Percentiles rank a stretch among this genome's conserved stretches.
Conservation (phyloP, 2,113 vertebrate species). For the Xenus cinereus region DNA sequence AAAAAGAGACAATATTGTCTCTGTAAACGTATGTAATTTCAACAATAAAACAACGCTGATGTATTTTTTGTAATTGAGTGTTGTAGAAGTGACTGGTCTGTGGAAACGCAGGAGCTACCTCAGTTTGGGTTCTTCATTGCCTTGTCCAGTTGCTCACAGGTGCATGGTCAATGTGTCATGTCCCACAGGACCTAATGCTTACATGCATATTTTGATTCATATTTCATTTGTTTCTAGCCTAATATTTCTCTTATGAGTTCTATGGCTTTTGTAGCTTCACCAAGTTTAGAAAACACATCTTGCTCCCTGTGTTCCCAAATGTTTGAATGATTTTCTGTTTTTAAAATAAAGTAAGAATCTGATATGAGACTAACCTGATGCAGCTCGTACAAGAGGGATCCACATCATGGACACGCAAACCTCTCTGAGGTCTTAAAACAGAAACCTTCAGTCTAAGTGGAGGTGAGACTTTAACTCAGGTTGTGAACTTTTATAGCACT, state of each 20-base stretch:
- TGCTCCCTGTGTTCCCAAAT: not conserved
- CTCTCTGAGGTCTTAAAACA: not conserved
- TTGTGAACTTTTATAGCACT: not conserved
- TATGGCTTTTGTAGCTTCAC: not conserved
- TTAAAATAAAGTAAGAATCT: not conserved
- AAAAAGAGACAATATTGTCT: not conserved
- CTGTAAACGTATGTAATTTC: not conserved
- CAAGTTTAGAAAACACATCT: not conserved
- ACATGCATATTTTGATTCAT: not conserved
- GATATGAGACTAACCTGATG: not conserved
- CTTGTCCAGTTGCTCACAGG: not conserved
- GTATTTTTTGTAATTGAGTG: not conserved
- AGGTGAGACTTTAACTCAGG: not conserved
- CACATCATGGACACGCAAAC: not conserved
- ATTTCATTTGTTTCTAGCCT: not conserved
- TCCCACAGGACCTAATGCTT: not conserved
- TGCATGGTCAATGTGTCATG: accelerated
- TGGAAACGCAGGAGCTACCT: not conserved
- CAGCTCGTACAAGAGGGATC: not conserved
- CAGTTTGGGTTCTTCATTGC: not conserved
- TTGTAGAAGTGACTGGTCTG: not conserved
- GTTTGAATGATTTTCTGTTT: not conserved
- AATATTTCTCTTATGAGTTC: not conserved
- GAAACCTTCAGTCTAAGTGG: not conserved
- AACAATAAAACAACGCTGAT: not conserved